These are phyloP conservation scores for Sinocyclocheilus grahami DNA, from an alignment of 2,113 vertebrate genomes.

Conservation along the genomic window DNA sequence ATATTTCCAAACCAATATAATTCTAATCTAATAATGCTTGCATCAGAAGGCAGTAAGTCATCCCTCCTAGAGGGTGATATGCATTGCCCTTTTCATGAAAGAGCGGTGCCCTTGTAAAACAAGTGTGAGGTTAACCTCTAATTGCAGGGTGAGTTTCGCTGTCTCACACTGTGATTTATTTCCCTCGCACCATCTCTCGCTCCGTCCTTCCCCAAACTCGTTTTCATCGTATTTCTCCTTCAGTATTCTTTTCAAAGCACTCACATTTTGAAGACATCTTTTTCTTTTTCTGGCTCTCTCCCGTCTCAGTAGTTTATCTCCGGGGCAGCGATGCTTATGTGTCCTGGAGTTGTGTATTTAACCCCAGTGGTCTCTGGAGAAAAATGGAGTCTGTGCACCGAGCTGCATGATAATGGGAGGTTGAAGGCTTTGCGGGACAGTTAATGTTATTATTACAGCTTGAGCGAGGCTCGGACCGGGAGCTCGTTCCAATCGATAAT, in stretches of 20 bases:
- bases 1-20: neutral
- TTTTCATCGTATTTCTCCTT: neutral
- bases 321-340: neutral
- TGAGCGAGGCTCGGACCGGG: constrained; percentile 16
- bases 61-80: constrained; percentile 17
- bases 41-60: constrained; percentile 28
- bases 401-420: constrained; percentile 30
- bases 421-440: constrained; percentile 35
- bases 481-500: constrained; percentile 34
- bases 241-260: neutral
- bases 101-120: constrained; percentile 53
- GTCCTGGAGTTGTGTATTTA: constrained; percentile 35
- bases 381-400: constrained; percentile 32
- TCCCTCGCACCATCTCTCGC: neutral
- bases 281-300: neutral
- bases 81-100: constrained; percentile 49
- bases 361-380: constrained; percentile 33
- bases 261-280: neutral
- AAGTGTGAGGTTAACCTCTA: constrained; percentile 69
- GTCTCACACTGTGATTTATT: constrained; percentile 49
- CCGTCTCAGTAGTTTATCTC: constrained; percentile 15
- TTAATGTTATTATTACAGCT: constrained; percentile 45
- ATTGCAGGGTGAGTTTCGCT: constrained; percentile 54
- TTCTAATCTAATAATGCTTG: constrained; percentile 1
- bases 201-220: neutral